Evolutionary conservation across 2,888 invertebrate species (phyloP), one percentile per base, ranked within the genome.

Genomic region (Cheilosia pagana): DNA sequence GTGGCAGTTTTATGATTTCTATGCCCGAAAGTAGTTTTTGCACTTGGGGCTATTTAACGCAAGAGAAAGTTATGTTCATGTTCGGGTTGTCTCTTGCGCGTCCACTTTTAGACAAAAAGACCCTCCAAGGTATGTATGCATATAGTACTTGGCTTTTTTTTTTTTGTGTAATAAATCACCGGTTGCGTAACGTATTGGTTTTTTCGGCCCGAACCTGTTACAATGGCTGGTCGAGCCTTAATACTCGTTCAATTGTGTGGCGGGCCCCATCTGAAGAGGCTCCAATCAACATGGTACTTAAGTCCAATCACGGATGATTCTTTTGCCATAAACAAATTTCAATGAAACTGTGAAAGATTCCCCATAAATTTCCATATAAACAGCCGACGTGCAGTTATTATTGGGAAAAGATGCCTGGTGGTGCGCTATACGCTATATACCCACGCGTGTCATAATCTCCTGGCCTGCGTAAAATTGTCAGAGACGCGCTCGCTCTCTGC

Each of bases 231-330:
- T 10, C 31, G 31, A 35, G 31, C 35, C 35, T 14, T 52, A 21
- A 7, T 4, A 19, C 28, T 28, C 28, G 28, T 28, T 0, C 28
- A 14, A 19, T 16, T 35, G 43, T 25, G 8, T 28, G 52, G 14
- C 19, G n/a, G 28, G 50, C 6, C 19, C 7, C 16, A 59, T 78
- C 55, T 79, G 74, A 75, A 70, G 79, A 75, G 79, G 59, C 53
- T 16, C 83, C 79, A 85, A 85, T 85, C 79, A 85, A 85, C 79
- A 75, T 65, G 74, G 83, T 75, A 74, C 75, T 85, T 85, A 75
- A 65, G 75, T 55, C 83, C 83, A 85, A 85, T 85, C 83, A 85
- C 75, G 65, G 68, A 12, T 52, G 74, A 85, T 85, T 85, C 70
- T 85, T 79, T 65, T 25, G 53, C 59, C 70, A 70, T 79, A 79